Evolutionary conservation across 2,797 vertebrate species (phyloP).

Genomic region (Avahi laniger): DNA sequence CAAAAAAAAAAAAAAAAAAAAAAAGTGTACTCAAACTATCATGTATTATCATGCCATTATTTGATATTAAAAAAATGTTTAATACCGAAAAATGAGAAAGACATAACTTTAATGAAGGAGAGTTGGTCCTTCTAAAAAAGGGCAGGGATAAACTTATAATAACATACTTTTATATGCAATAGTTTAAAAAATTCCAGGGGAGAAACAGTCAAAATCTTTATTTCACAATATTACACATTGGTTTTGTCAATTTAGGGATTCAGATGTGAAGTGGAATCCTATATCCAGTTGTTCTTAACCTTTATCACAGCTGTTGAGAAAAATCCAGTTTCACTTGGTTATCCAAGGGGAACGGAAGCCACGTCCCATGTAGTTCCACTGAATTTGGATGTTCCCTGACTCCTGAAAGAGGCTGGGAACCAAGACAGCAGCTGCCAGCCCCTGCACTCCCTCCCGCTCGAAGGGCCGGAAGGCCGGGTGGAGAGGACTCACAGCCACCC

Average conservation of each 20-base stretch:
- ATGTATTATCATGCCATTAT: neutral
- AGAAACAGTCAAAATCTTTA: neutral
- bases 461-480: neutral
- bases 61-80: neutral
- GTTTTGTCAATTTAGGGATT: neutral
- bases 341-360: neutral
- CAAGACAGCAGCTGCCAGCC: neutral
- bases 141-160: neutral
- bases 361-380: neutral
- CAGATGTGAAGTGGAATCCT: neutral
- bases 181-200: neutral
- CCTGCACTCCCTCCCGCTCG: neutral
- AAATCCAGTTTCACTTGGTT: neutral
- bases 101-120: neutral
- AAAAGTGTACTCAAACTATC: neutral
- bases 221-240: neutral
- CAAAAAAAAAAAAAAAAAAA: neutral
- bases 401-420: neutral
- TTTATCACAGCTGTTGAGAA: neutral
- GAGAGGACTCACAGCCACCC: neutral
- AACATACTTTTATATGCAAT: neutral
- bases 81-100: neutral
- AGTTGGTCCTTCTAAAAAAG: neutral
- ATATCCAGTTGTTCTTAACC: neutral
- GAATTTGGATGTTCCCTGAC: neutral